Evolutionary conservation across 2,888 invertebrate species (phyloP), one percentile per base, ranked within the genome.

Genomic region (Xanthorhoe designata): DNA sequence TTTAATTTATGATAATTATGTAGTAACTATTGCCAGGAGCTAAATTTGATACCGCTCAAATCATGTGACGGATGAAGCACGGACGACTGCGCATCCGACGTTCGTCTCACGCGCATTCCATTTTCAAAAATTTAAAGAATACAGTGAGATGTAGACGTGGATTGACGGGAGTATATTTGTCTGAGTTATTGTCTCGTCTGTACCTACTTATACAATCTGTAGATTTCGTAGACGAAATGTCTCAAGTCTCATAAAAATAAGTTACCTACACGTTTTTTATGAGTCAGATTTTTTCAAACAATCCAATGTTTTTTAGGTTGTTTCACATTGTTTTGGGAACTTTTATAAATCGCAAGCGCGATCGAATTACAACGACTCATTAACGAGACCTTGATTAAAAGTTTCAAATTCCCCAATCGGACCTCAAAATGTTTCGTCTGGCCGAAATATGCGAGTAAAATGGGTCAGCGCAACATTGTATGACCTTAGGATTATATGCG

Each of bases 401-500:
- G 81, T 69, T 71, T 77, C 75, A 72, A 59, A 68, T 70, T 70
- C 65, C 9, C 38, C 59, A 49, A 66, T 68, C 75, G 64, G 71
- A 74, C 77, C 77, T 70, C 72, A 67, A 68, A 70, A 76, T 82
- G 89, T 91, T 91, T 83, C 81, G 92, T 92, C 92, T 92, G 68
- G 75, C 87, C 91, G 89, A 89, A 91, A 91, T 89, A 90, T 79
- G 81, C 82, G 80, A 77, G 77, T 75, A 90, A 86, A 42, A 89
- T 90, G 85, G 90, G 91, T 90, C 90, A 90, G 72, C 73, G 90
- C 91, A 90, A 92, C 91, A 87, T 82, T 87, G 92, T 91, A 72
- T 82, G 78, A 86, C 86, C 87, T 86, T 81, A 47, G 52, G 45
- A 65, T 56, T 57, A 66, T 83, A 79, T 78, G 81, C 17, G 53